Percentiles rank a stretch among this genome's conserved stretches.
Conservation (phyloP, 1,140 invertebrate species). For the Tribolium castaneum region DNA sequence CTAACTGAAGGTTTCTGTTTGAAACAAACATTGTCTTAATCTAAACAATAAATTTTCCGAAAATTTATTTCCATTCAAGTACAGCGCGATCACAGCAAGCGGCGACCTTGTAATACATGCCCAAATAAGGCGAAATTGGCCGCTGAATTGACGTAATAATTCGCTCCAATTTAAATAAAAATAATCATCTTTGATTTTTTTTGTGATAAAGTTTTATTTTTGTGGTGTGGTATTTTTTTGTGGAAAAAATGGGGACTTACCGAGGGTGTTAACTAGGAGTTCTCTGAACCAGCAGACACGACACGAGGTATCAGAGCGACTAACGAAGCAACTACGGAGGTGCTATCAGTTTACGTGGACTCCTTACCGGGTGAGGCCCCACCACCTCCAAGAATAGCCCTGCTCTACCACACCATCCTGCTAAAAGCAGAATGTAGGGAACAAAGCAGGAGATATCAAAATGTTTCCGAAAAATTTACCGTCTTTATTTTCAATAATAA, state of each 20-base stretch:
- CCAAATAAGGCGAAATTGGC: constrained; percentile 39
- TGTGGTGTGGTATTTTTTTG: background rate
- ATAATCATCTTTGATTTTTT: background rate
- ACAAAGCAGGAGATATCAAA: constrained; percentile 48
- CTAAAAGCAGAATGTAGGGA: constrained; percentile 51
- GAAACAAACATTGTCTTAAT: background rate
- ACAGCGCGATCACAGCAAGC: background rate
- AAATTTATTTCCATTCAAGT: background rate
- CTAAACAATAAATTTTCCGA: background rate
- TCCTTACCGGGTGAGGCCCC: constrained; percentile 60
- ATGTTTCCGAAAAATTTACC: constrained; percentile 40
- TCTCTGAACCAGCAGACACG: constrained; percentile 47
- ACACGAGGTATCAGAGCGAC: constrained; percentile 62
- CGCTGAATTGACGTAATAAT: background rate
- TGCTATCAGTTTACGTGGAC: constrained; percentile 63
- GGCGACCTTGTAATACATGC: constrained; percentile 19
- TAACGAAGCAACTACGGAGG: constrained; percentile 54
- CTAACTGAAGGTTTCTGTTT: background rate
- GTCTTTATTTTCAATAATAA: no score
- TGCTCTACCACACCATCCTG: constrained; percentile 27
- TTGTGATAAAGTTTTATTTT: no score
- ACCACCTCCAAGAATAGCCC: constrained; percentile 53
- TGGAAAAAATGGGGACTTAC: constrained; percentile 39
- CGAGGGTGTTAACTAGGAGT: constrained; percentile 49
- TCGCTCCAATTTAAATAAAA: background rate